Percentiles rank a stretch among this genome's conserved stretches.
Conservation (phyloP, 2,797 vertebrate genomes). For the Huso huso region DNA sequence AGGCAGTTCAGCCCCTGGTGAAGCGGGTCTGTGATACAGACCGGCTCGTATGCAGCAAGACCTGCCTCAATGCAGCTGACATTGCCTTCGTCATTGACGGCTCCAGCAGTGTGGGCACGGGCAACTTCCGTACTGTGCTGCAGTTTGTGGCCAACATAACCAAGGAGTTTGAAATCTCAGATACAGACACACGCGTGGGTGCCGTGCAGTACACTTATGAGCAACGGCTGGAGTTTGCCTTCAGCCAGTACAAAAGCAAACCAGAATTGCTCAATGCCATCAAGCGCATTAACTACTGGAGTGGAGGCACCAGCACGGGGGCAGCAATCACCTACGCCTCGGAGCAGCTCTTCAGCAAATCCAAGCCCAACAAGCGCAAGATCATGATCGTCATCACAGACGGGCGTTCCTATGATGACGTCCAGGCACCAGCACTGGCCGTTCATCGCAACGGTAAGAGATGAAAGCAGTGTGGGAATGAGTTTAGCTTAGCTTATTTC, state of each 20-base stretch:
- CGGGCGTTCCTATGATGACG: slow-evolving; percentile 88
- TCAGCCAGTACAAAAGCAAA: slow-evolving; percentile 77
- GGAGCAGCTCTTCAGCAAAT: slow-evolving; percentile 89
- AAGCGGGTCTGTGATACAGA: slow-evolving; percentile 59
- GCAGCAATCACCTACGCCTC: slow-evolving; percentile 85
- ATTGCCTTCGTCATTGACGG: slow-evolving; percentile 87
- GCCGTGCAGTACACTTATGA: slow-evolving; percentile 96
- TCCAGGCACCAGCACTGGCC: slow-evolving; percentile 70
- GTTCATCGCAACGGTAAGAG: slow-evolving; percentile 79
- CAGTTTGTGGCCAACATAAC: slow-evolving; percentile 94
- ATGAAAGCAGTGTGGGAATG: neutral
- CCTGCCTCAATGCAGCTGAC: slow-evolving; percentile 61
- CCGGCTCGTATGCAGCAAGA: slow-evolving; percentile 61
- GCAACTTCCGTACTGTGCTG: slow-evolving; percentile 90
- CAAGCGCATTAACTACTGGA: slow-evolving; percentile 90
- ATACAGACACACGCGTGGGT: slow-evolving; percentile 85
- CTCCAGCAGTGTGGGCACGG: slow-evolving; percentile 89
- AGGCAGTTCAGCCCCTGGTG: slow-evolving; percentile 53
- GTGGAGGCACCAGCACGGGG: slow-evolving; percentile 91
- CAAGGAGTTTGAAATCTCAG: slow-evolving; percentile 90
- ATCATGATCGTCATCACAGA: slow-evolving; percentile 96
- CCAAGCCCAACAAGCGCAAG: slow-evolving; percentile 94
- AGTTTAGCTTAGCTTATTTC: neutral
- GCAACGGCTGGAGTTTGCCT: slow-evolving; percentile 89
- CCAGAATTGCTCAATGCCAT: slow-evolving; percentile 80